Base-by-base conservation (phyloP, 2,797 vertebrate species). In the Scomberomorus guttatus region DNA sequence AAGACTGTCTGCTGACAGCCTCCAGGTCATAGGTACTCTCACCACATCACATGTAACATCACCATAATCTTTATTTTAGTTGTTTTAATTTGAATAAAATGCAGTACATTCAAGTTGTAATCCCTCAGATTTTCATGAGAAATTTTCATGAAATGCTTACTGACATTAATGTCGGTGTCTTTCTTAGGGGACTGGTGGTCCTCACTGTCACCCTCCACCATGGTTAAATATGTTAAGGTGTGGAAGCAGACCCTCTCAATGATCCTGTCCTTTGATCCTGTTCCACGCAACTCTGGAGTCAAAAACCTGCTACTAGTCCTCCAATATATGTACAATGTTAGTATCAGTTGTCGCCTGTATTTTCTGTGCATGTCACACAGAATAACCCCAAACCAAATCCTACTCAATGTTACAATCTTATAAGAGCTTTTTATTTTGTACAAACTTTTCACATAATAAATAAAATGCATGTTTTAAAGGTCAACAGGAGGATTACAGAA, bases 21-120 rank as follows among this genome's bases (percentile, higher is more conserved):
- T 81, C 12, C 74, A 89, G 82, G 84, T 79, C 65, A 82, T 95
- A 85, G 93, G 96, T 96, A 93, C 55, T 4, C 39, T 29, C 42
- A 39, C 32, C 12, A 54, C 9, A 12, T 29, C 32, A 37, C 9
- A 1, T 32, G 29, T 32, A 32, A 32, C 29, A 32, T 32, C 13
- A 15, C 12, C 11, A 13, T 44, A 44, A 14, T 15, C 14, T 44
- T 44, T 44, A 44, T 44, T 44, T 44, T 44, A 42, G 11, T 42
- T 42, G 11, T 32, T 32, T 32, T 6, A 42, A 11, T 42, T 14
- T 44, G 15, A 44, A 13, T 1, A 44, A 14, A 13, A 44, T 44
- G 11, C 42, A 44, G 42, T 15, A 44, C 39, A 10, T 10, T 42
- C 29, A 32, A 32, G 29, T 32, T 0, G 15, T 17, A 24, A 32